Evolutionary conservation across 1,140 invertebrate species (phyloP).

Genomic region (Drosophila seguyi): DNA sequence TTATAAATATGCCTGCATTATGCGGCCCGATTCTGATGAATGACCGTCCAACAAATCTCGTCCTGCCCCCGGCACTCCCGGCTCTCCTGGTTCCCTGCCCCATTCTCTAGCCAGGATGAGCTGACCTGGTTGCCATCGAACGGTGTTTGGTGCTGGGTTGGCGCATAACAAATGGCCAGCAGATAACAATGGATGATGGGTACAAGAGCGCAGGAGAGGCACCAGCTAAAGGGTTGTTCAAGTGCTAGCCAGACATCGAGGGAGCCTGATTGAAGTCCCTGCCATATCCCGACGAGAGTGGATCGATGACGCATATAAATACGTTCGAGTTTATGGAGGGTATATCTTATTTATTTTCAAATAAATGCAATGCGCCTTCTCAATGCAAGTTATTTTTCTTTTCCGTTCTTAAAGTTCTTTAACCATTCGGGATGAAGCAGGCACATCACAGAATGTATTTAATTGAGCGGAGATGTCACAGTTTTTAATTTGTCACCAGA

Average conservation of each 20-base stretch:
- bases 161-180: slow-evolving; percentile 65
- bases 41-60: slow-evolving; percentile 35
- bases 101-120: slow-evolving; percentile 14
- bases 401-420: not conserved
- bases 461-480: slow-evolving; percentile 30
- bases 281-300: slow-evolving; percentile 26
- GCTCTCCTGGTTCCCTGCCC: not conserved
- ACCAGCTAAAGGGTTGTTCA: slow-evolving; percentile 36
- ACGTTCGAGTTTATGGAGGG: not conserved
- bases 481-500: slow-evolving; percentile 43
- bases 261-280: slow-evolving; percentile 44
- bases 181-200: slow-evolving; percentile 59
- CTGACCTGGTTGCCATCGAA: slow-evolving; percentile 43
- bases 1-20: slow-evolving; percentile 67
- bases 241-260: slow-evolving; percentile 24
- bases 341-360: not conserved
- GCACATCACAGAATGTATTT: not conserved
- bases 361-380: not conserved
- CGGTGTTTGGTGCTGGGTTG: slow-evolving; percentile 25
- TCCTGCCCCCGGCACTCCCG: not conserved
- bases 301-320: slow-evolving; percentile 44
- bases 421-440: not conserved
- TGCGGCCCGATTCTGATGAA: slow-evolving; percentile 55
- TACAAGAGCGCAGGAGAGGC: slow-evolving; percentile 27
- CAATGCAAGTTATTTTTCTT: not conserved